A percentile compares a stretch with the other conserved stretches of the same genome.
These are phyloP conservation scores for Rhagium mordax DNA, from an alignment of 2,888 invertebrate genomes.

Conservation along the genomic window DNA sequence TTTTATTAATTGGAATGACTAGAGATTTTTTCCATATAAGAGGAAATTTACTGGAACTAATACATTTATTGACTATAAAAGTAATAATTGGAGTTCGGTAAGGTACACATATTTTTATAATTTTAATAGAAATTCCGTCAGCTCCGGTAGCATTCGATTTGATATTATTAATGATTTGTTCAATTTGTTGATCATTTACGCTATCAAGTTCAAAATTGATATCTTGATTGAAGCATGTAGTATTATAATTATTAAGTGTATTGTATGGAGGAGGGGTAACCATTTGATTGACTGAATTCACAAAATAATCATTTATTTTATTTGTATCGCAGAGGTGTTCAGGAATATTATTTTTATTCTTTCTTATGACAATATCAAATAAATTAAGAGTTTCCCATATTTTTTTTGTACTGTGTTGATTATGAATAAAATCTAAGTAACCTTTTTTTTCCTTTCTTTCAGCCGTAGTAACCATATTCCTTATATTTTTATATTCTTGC, in stretches of 20 bases:
- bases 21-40: neutral
- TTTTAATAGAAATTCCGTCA: neutral
- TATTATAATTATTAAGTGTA: neutral
- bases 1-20: neutral
- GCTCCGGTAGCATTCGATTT: neutral
- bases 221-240: neutral
- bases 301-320: neutral
- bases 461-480: no score
- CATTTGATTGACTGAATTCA: neutral
- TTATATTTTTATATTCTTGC: no score
- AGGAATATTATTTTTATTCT: no score
- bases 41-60: neutral
- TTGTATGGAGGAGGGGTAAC: neutral
- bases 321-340: no score
- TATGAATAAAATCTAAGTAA: no score
- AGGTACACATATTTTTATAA: neutral
- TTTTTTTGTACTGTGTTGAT: no score
- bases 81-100: neutral
- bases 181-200: neutral
- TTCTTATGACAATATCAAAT: no score
- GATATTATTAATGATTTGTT: neutral
- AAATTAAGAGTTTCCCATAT: no score
- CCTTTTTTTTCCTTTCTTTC: no score
- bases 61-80: neutral
- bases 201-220: neutral